phyloP scores from a whole-genome alignment of 1,140 invertebrate species.

The Drosophila kanapiae region DNA sequence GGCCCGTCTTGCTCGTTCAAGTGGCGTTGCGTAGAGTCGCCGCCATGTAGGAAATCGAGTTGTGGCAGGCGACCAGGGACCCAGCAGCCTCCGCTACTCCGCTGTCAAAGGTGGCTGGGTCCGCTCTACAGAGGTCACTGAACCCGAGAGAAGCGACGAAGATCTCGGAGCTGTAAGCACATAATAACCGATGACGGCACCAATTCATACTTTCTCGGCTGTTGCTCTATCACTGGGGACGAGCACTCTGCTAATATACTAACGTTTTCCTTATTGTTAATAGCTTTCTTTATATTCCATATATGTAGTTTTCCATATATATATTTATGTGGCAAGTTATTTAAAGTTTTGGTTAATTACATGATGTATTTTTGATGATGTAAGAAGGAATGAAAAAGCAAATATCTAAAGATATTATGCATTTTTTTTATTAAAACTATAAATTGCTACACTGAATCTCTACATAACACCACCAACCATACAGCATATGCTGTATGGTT shows the following conservation, averaged over 20 bases:
- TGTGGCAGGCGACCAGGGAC: slow-evolving; percentile 54
- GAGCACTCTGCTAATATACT: too few species aligned
- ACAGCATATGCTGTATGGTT: too few species aligned
- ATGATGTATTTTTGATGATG: neutral
- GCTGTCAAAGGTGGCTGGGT: slow-evolving; percentile 28
- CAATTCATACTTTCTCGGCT: neutral
- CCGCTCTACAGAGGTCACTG: slow-evolving; percentile 33
- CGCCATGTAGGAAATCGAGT: slow-evolving; percentile 70
- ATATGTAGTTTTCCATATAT: neutral
- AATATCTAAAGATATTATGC: neutral
- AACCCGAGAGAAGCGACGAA: slow-evolving; percentile 29
- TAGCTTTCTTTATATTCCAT: neutral
- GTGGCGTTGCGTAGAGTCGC: slow-evolving; percentile 11
- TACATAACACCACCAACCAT: too few species aligned
- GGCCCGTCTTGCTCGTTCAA: slow-evolving; percentile 6
- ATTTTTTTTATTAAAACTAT: too few species aligned
- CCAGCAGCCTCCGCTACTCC: slow-evolving; percentile 45
- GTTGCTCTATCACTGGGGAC: neutral
- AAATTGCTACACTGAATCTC: too few species aligned
- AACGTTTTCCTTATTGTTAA: too few species aligned
- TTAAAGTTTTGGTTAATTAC: neutral
- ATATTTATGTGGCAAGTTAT: neutral
- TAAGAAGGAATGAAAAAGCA: neutral
- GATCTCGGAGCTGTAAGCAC: slow-evolving; percentile 11
- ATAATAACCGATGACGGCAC: slow-evolving; percentile 1